These are phyloP conservation scores for Idaea straminata DNA, from an alignment of 2,888 invertebrate genomes.

Conservation along the genomic window DNA sequence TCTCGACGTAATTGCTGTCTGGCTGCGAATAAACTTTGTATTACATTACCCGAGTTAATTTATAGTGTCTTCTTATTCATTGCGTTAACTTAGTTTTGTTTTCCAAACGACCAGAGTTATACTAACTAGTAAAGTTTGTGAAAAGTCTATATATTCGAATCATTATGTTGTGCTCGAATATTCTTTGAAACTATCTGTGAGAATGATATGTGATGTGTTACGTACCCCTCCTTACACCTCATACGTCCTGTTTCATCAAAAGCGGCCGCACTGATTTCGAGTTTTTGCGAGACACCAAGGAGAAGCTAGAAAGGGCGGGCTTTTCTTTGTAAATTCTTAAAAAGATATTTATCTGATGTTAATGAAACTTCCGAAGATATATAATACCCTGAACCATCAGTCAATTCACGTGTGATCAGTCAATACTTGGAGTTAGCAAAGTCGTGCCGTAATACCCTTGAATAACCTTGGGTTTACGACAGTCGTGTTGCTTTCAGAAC, in stretches of 20 bases:
- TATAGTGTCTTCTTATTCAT: conserved; percentile 75
- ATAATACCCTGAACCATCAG: conserved; percentile 18
- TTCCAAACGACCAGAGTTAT: conserved; percentile 54
- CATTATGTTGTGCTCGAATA: conserved; percentile 18
- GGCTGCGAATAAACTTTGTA: conserved; percentile 76
- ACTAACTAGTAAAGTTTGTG: conserved; percentile 42
- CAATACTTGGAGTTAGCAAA: conserved; percentile 32
- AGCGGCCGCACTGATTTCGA: too few relatives aligned
- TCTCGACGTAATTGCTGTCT: conserved; percentile 76
- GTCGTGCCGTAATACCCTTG: conserved; percentile 49
- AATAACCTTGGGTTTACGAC: conserved; percentile 35
- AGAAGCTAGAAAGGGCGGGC: too few relatives aligned
- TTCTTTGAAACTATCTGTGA: conserved; percentile 21
- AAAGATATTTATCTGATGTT: background rate
- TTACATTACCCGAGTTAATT: conserved; percentile 76
- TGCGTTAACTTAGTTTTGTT: conserved; percentile 62
- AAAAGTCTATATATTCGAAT: conserved; percentile 28
- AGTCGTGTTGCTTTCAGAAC: conserved; percentile 14
- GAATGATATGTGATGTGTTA: background rate
- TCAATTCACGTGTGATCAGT: conserved; percentile 29
- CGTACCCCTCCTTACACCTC: too few relatives aligned
- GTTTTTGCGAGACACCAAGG: too few relatives aligned
- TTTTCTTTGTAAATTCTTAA: background rate
- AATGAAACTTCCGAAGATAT: conserved; percentile 10
- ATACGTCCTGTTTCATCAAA: too few relatives aligned